These are phyloP conservation scores for Lagopus muta DNA, from an alignment of 2,113 vertebrate genomes.

Conservation along the genomic window DNA sequence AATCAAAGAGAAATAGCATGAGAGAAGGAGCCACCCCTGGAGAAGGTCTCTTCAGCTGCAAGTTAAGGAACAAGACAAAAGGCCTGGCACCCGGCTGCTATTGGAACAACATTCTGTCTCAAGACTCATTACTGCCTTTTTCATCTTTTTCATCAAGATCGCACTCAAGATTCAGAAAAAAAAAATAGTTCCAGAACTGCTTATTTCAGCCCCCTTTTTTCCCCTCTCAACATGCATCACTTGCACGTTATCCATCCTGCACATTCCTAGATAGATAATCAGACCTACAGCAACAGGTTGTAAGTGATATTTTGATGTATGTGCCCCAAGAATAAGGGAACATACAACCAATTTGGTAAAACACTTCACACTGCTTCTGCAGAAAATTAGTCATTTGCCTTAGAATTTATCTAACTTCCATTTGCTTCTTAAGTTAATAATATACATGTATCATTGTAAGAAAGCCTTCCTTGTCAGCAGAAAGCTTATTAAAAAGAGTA, in stretches of 20 bases:
- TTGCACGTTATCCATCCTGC: not conserved
- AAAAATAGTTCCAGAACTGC: not conserved
- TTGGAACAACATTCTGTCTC: not conserved
- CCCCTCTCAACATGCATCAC: accelerated
- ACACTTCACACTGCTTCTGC: not conserved
- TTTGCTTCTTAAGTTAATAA: not conserved
- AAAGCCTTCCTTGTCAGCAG: slow-evolving; percentile 13
- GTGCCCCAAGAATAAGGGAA: not conserved
- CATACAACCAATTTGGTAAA: not conserved
- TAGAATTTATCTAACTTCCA: slow-evolving; percentile 15
- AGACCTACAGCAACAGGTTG: not conserved
- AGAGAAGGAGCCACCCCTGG: not conserved
- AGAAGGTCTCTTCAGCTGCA: not conserved
- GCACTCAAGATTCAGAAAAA: not conserved
- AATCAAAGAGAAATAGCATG: not conserved
- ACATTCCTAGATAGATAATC: not conserved
- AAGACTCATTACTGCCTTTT: not conserved
- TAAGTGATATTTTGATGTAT: not conserved
- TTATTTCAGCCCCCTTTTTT: not conserved
- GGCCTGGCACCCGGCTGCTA: not conserved
- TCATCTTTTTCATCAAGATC: not conserved
- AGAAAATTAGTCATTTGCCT: not conserved
- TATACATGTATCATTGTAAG: not conserved
- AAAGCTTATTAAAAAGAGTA: not conserved
- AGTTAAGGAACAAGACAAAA: not conserved